Conservation (phyloP, 2,113 vertebrate species). For the Labrus mixtus region DNA sequence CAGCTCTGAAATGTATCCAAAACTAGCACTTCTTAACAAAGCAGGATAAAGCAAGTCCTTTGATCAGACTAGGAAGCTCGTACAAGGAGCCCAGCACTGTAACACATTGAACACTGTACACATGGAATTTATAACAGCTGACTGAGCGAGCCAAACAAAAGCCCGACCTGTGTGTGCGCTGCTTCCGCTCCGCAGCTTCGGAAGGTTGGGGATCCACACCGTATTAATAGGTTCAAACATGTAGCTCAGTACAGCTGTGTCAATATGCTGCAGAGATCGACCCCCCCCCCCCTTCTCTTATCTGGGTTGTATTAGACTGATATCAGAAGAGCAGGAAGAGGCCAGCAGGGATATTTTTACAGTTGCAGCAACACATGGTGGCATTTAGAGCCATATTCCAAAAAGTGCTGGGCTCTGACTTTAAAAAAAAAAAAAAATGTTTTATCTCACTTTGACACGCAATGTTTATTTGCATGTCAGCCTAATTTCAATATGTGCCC, state of each 20-base stretch:
- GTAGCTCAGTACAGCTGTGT: slow-evolving; percentile 76
- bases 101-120: not conserved
- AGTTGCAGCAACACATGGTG: slow-evolving; percentile 77
- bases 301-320: slow-evolving; percentile 48
- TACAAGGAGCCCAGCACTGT: not conserved
- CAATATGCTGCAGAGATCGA: slow-evolving; percentile 67
- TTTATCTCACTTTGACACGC: slow-evolving; percentile 65
- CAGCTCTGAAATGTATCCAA: not conserved
- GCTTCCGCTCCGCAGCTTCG: slow-evolving; percentile 69
- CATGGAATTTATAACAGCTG: slow-evolving; percentile 27
- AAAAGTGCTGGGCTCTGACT: slow-evolving; percentile 53
- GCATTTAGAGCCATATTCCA: slow-evolving; percentile 73
- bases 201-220: slow-evolving; percentile 49
- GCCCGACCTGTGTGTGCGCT: slow-evolving; percentile 53
- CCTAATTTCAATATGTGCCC: slow-evolving; percentile 61
- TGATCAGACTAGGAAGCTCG: slow-evolving; percentile 21
- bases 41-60: slow-evolving; percentile 26
- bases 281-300: slow-evolving; percentile 20
- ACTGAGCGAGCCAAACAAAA: slow-evolving; percentile 67
- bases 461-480: slow-evolving; percentile 69
- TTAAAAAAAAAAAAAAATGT: too few species aligned
- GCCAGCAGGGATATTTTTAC: slow-evolving; percentile 70
- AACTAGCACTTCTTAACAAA: slow-evolving; percentile 9
- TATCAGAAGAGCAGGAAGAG: slow-evolving; percentile 66
- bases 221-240: slow-evolving; percentile 73